Conservation (phyloP, 1,140 invertebrate species). For the Aricia agestis region DNA sequence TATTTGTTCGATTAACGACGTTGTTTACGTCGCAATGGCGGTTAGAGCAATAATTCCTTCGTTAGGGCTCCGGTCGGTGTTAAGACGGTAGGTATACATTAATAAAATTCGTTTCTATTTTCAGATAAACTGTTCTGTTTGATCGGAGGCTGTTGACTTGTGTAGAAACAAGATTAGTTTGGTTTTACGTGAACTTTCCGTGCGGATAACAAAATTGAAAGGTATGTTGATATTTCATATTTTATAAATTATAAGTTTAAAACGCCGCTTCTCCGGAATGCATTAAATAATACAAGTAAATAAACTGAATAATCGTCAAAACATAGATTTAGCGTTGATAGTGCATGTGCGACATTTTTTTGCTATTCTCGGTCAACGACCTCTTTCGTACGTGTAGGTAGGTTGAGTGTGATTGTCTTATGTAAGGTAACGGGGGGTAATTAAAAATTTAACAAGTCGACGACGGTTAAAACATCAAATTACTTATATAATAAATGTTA, state of each 20-base stretch:
- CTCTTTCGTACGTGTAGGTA: conserved; percentile 38
- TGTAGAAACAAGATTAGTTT: conserved; percentile 66
- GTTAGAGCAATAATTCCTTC: conserved; percentile 45
- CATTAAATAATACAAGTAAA: neutral
- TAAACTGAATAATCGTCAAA: neutral
- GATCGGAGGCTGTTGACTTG: conserved; percentile 64
- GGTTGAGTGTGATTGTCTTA: conserved; percentile 33
- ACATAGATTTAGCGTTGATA: neutral
- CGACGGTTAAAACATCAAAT: conserved; percentile 39
- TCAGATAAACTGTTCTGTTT: conserved; percentile 70
- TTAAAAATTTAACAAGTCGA: conserved; percentile 35
- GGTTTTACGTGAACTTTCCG: conserved; percentile 51
- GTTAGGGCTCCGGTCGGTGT: conserved; percentile 52
- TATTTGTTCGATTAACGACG: conserved; percentile 33
- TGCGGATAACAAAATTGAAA: conserved; percentile 47
- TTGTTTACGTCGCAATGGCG: conserved; percentile 63
- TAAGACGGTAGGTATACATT: conserved; percentile 43
- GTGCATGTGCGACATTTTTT: conserved; percentile 27
- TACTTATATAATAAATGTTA: conserved; percentile 41
- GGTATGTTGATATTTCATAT: conserved; percentile 46
- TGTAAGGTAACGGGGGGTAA: conserved; percentile 48
- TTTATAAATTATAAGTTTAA: neutral
- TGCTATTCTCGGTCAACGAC: conserved; percentile 64
- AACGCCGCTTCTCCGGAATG: neutral
- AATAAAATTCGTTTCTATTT: conserved; percentile 71